Evolutionary conservation across 2,113 vertebrate genomes (phyloP).

Genomic region (Chloroceryle aenea): DNA sequence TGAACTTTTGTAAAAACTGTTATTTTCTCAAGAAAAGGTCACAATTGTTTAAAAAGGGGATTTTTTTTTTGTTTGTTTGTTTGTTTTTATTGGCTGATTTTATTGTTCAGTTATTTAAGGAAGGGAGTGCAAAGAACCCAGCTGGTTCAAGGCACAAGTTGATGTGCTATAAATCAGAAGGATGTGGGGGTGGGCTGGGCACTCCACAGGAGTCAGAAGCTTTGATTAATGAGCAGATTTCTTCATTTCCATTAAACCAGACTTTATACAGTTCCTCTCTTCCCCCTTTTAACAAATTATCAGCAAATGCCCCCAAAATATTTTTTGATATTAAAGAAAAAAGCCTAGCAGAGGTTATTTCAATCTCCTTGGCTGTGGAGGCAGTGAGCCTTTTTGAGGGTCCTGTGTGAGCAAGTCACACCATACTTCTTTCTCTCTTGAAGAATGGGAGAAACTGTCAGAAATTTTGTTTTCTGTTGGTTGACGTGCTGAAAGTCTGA

Average conservation of each 20-base stretch:
- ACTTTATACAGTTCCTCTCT: background rate
- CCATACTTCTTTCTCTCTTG: background rate
- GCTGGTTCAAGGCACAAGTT: background rate
- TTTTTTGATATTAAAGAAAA: background rate
- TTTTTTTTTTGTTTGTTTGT: background rate
- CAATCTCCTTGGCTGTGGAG: background rate
- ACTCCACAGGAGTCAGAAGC: background rate
- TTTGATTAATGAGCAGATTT: background rate
- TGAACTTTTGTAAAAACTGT: background rate
- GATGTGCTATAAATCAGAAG: background rate
- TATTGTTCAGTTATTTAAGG: background rate
- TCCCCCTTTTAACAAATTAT: background rate
- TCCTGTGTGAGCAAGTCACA: background rate
- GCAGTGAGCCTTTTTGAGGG: background rate
- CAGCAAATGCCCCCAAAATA: background rate
- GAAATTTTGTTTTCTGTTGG: background rate
- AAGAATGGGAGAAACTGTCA: background rate
- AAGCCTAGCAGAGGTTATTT: background rate
- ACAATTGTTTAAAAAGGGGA: background rate
- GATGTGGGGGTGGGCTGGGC: background rate
- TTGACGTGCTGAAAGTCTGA: background rate
- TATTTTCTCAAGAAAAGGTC: conserved; percentile 32
- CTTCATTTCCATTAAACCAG: background rate
- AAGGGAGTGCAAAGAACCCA: background rate
- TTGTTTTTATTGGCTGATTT: background rate